Evolutionary conservation across 2,888 invertebrate genomes (phyloP).

Genomic region (Bellardia pandia): DNA sequence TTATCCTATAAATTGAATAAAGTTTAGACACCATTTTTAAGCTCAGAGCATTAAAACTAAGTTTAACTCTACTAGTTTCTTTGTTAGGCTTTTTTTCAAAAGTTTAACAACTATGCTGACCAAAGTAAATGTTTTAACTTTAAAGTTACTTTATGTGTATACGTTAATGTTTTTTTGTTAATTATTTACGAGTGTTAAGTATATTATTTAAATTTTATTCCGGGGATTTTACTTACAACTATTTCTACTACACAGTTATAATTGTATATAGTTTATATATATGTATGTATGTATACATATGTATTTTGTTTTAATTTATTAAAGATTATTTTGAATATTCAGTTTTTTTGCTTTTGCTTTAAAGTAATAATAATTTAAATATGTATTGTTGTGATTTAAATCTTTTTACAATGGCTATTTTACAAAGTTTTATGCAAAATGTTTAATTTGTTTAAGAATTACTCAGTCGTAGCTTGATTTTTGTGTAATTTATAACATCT

Average conservation of each 20-base stretch:
- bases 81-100: too few relatives aligned
- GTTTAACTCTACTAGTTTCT: too few relatives aligned
- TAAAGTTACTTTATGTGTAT: too few relatives aligned
- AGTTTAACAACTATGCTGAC: neutral
- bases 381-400: conserved; percentile 16
- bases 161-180: neutral
- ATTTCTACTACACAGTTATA: conserved; percentile 69
- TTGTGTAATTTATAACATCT: neutral
- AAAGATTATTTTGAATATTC: conserved; percentile 15
- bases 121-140: neutral
- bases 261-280: conserved; percentile 44
- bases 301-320: conserved; percentile 33
- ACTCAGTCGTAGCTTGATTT: conserved; percentile 65
- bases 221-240: conserved; percentile 45
- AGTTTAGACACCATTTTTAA: too few relatives aligned
- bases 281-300: conserved; percentile 32
- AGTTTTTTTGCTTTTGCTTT: conserved; percentile 29
- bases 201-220: conserved; percentile 20
- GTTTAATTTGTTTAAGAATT: conserved; percentile 58
- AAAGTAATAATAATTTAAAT: conserved; percentile 41
- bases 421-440: conserved; percentile 47
- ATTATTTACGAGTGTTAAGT: conserved; percentile 3
- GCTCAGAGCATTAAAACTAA: too few relatives aligned
- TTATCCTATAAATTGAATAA: too few relatives aligned
- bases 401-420: conserved; percentile 31